phyloP scores from a whole-genome alignment of 2,888 invertebrate species.

The Cetonia aurata region DNA sequence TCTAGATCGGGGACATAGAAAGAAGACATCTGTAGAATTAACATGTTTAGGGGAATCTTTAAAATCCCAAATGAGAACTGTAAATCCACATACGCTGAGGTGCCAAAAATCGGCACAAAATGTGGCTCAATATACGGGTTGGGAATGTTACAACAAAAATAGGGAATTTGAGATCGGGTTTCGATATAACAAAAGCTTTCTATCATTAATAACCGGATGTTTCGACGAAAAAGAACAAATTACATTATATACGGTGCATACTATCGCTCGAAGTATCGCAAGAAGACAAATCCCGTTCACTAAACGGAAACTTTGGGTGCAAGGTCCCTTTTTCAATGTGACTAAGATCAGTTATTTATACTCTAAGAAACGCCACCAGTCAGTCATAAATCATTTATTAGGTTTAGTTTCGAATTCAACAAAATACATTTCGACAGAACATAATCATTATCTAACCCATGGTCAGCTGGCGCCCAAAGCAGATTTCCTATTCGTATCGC shows the following conservation, averaged over 20 bases:
- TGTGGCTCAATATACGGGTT: conserved; percentile 64
- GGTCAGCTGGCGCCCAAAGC: conserved; percentile 74
- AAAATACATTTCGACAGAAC: conserved; percentile 66
- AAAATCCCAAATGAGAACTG: background rate
- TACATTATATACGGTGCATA: conserved; percentile 70
- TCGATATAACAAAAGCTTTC: conserved; percentile 66
- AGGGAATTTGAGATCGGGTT: conserved; percentile 69
- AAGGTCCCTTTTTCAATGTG: conserved; percentile 66
- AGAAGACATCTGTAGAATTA: conserved; percentile 51
- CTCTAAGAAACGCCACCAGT: conserved; percentile 55
- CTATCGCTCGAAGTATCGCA: conserved; percentile 66
- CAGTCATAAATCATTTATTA: conserved; percentile 57
- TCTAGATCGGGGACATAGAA: too few relatives aligned
- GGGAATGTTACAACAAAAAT: conserved; percentile 63
- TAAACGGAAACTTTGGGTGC: conserved; percentile 66
- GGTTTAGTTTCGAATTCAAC: conserved; percentile 58
- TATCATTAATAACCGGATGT: conserved; percentile 70
- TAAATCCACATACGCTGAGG: background rate
- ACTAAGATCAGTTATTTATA: conserved; percentile 58
- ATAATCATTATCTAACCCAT: conserved; percentile 66
- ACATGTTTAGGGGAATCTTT: background rate
- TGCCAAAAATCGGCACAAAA: background rate
- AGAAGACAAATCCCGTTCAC: conserved; percentile 66
- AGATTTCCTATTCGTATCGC: conserved; percentile 72
- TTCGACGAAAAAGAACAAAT: conserved; percentile 68